Percentiles rank a stretch among this genome's conserved stretches.
phyloP scores from a whole-genome alignment of 2,113 vertebrate genomes.

The Ceyx cyanopectus region DNA sequence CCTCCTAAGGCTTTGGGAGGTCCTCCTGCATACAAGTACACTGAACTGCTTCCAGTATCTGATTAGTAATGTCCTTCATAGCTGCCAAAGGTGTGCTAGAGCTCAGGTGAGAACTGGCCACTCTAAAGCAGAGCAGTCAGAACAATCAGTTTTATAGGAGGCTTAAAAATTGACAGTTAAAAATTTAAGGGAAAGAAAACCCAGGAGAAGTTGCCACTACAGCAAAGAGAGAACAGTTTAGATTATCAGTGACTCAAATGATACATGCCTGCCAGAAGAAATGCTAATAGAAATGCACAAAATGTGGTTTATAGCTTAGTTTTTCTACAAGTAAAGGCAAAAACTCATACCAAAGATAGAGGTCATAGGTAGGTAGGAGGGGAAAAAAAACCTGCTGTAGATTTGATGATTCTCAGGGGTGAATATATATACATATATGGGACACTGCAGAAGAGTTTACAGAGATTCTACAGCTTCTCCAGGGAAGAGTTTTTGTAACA shows the following conservation, averaged over 20 bases:
- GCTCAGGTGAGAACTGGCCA: neutral
- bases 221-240: neutral
- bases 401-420: neutral
- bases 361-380: neutral
- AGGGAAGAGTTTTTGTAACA: neutral
- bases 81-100: neutral
- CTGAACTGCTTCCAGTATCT: neutral
- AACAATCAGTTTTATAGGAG: neutral
- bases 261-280: neutral
- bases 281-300: neutral
- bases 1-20: neutral
- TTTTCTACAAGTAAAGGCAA: neutral
- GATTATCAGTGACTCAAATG: neutral
- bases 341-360: neutral
- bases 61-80: too few species aligned
- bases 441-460: neutral
- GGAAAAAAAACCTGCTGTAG: neutral
- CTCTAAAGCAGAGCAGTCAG: neutral
- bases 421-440: neutral
- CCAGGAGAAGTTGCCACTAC: neutral
- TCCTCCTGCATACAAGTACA: neutral
- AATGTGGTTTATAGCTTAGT: neutral
- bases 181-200: neutral
- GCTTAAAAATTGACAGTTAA: neutral
- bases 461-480: neutral